Percentiles rank a stretch among this genome's conserved stretches.
These are phyloP conservation scores for Zophobas atratus DNA, from an alignment of 1,140 invertebrate species.

Conservation along the genomic window DNA sequence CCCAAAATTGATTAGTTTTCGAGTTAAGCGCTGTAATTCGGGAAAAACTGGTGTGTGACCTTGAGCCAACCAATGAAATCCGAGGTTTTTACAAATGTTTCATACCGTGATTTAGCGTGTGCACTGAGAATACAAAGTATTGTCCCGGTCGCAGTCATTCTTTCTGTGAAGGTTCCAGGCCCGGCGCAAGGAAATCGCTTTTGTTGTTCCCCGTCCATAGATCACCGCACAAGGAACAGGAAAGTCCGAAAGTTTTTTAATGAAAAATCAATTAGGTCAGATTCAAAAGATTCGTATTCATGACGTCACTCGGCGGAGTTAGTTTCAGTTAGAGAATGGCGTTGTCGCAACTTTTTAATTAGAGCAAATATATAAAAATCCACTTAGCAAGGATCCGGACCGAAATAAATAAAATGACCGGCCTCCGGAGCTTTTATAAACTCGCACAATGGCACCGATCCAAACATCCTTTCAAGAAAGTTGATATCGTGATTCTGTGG, in stretches of 20 bases:
- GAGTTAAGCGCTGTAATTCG: too few species aligned
- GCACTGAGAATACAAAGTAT: too few species aligned
- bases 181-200: too few species aligned
- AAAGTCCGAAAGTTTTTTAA: conserved; percentile 35
- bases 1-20: too few species aligned
- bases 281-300: conserved; percentile 27
- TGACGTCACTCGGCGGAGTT: conserved; percentile 10
- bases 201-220: not conserved
- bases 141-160: too few species aligned
- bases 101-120: too few species aligned
- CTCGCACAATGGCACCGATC: conserved; percentile 44
- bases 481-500: conserved; percentile 58
- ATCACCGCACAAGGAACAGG: conserved; percentile 4
- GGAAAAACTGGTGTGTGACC: too few species aligned
- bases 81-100: too few species aligned
- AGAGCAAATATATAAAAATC: conserved; percentile 44
- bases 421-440: conserved; percentile 47
- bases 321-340: conserved; percentile 1
- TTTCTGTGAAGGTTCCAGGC: too few species aligned
- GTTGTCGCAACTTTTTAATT: conserved; percentile 38
- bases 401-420: conserved; percentile 52
- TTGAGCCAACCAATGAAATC: too few species aligned
- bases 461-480: conserved; percentile 56
- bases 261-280: conserved; percentile 37
- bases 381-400: conserved; percentile 20